These are phyloP conservation scores for Styela clava DNA, from an alignment of 23 tunicate genomes.

Conservation along the genomic window DNA sequence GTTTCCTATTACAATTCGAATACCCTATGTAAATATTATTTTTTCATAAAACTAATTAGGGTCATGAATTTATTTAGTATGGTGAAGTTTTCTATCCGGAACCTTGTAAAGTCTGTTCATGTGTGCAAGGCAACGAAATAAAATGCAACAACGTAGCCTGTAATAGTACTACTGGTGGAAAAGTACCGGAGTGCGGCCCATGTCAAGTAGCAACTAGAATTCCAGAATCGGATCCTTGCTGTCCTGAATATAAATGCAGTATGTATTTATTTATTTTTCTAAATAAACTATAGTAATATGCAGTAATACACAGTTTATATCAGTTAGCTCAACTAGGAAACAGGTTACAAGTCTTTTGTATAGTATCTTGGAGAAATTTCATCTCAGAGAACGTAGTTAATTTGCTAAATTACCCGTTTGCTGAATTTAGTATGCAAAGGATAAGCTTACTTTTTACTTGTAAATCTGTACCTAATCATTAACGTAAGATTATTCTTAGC, in stretches of 20 bases:
- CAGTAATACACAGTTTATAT: neutral
- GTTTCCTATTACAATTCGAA: too few relatives aligned
- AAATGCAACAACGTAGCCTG: slow-evolving; percentile 50
- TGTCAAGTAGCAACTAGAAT: slow-evolving; percentile 39
- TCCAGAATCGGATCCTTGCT: slow-evolving; percentile 72
- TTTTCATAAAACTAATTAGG: too few relatives aligned
- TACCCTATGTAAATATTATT: too few relatives aligned
- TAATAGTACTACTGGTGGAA: slow-evolving; percentile 4
- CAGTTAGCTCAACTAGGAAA: too few relatives aligned
- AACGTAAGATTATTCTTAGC: too few relatives aligned
- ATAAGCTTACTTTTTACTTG: too few relatives aligned
- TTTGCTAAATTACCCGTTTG: too few relatives aligned
- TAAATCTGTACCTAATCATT: too few relatives aligned
- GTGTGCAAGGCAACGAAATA: slow-evolving; percentile 56
- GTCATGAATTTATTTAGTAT: slow-evolving; percentile 42
- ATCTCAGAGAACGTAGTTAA: too few relatives aligned
- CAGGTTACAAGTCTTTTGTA: too few relatives aligned
- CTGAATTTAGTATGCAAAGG: too few relatives aligned
- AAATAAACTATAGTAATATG: neutral
- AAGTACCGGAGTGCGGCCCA: slow-evolving; percentile 44
- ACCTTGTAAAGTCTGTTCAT: slow-evolving; percentile 65
- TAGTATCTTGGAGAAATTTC: too few relatives aligned
- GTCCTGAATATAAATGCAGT: slow-evolving; percentile 91
- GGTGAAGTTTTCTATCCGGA: slow-evolving; percentile 60
- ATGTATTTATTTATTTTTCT: slow-evolving; percentile 8